These are phyloP conservation scores for Scaptomyza hsui DNA, from an alignment of 1,140 invertebrate species.

Conservation along the genomic window DNA sequence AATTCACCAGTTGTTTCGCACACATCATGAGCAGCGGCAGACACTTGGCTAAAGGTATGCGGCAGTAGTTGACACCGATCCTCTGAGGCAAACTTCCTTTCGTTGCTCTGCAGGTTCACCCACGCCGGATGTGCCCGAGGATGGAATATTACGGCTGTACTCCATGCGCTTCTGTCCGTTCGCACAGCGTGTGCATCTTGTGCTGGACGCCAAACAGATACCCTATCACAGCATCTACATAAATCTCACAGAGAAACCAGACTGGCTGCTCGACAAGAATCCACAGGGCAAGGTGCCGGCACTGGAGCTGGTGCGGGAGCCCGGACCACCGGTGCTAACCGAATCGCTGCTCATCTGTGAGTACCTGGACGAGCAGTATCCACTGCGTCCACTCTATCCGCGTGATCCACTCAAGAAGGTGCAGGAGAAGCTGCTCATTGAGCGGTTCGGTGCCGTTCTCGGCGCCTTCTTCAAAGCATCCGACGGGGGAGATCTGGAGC, in stretches of 20 bases:
- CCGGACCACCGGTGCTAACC: slow-evolving; percentile 86
- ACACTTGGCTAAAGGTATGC: slow-evolving; percentile 69
- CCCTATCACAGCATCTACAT: slow-evolving; percentile 95
- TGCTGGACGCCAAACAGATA: slow-evolving; percentile 93
- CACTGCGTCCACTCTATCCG: slow-evolving; percentile 87
- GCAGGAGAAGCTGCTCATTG: slow-evolving; percentile 91
- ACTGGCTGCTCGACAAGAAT: slow-evolving; percentile 90
- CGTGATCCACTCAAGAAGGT: slow-evolving; percentile 91
- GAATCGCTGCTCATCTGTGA: slow-evolving; percentile 93
- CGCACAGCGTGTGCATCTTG: slow-evolving; percentile 92
- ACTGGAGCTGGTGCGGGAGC: slow-evolving; percentile 88
- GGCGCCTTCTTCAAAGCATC: slow-evolving; percentile 71
- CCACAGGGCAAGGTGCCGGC: slow-evolving; percentile 92
- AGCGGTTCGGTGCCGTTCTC: slow-evolving; percentile 85
- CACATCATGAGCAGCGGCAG: slow-evolving; percentile 72
- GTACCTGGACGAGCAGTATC: slow-evolving; percentile 93
- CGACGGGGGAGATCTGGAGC: slow-evolving; percentile 63
- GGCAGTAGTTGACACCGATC: too few relatives aligned
- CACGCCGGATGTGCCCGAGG: slow-evolving; percentile 86
- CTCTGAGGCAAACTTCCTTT: not conserved
- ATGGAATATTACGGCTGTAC: slow-evolving; percentile 91
- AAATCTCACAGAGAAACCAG: slow-evolving; percentile 92
- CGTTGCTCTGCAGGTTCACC: slow-evolving; percentile 85
- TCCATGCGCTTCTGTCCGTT: slow-evolving; percentile 96
- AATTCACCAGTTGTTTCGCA: slow-evolving; percentile 53